Base-by-base conservation (phyloP, 2,797 vertebrate genomes). In the Chelon labrosus region DNA sequence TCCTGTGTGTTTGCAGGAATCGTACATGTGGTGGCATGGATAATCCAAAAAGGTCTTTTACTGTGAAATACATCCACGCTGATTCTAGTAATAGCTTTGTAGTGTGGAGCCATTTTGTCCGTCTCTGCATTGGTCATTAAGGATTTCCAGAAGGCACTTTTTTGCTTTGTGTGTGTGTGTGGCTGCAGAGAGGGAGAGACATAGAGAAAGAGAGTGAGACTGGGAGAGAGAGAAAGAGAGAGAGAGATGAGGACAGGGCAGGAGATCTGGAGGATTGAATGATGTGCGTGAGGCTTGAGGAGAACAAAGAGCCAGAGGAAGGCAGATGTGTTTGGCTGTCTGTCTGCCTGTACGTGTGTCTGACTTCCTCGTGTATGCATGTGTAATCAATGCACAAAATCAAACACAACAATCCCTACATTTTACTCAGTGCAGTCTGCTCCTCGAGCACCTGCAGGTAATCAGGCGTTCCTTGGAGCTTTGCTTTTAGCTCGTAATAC, bases 111-210 rank as follows among this genome's bases (percentile, higher is more conserved):
- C 92, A 89, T 92, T 94, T 95, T 96, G 96, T 95, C 96, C 96
- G 91, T 96, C 96, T 96, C 95, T 96, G 96, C 96, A 95, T 91
- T 95, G 94, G 95, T 96, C 93, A 95, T 95, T 95, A 95, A 93
- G 94, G 93, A 94, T 96, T 97, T 92, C 96, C 97, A 96, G 96
- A 98, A 99, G 98, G 97, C 97, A 99, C 97, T 99, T 99, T 97
- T 95, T 95, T 95, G 93, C 92, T 95, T 87, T 85, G 73, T 83
- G 59, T 75, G n/a, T 78, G 88, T 92, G 91, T 91, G 89, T 71
- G 61, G 38, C 47, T 66, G 71, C 56, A 76, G 55, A 77, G 79
- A 65, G 31, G 74, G 55, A 77, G 77, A 65, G 31, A 68, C 54
- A 66, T 70, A 46, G 46, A 77, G 72, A 76, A 52, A 76, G 70